Evolutionary conservation across 2,888 invertebrate species (phyloP).

Genomic region (Nipponacmea schrenckii): DNA sequence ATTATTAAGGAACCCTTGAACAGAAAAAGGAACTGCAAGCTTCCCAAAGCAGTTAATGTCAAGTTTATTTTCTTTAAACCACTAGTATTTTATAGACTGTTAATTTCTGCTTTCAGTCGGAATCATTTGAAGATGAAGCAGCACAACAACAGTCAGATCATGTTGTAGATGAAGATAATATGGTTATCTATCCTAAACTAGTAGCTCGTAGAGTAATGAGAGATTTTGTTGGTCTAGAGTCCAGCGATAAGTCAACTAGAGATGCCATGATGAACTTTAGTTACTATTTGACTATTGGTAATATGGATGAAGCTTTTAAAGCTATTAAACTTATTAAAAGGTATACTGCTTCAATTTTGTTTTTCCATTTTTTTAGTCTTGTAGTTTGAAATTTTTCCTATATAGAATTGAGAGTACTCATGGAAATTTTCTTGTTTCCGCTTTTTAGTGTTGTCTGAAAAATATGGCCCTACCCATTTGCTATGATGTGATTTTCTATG

Average conservation of each 20-base stretch:
- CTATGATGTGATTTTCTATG: too few species aligned
- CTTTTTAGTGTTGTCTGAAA: too few species aligned
- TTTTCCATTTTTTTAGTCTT: not conserved
- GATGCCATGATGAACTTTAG: conserved; percentile 88
- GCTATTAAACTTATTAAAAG: conserved; percentile 72
- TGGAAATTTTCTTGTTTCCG: too few species aligned
- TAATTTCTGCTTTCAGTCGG: conserved; percentile 30
- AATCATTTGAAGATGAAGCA: conserved; percentile 37
- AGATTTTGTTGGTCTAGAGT: conserved; percentile 83
- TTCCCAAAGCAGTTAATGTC: too few species aligned
- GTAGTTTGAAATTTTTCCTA: too few species aligned
- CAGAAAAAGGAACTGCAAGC: too few species aligned
- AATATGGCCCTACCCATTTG: too few species aligned
- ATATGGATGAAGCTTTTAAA: conserved; percentile 76
- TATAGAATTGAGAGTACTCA: not conserved
- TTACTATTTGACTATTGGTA: conserved; percentile 84
- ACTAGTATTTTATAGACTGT: not conserved
- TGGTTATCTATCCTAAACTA: conserved; percentile 45
- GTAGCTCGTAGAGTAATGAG: conserved; percentile 75
- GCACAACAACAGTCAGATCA: conserved; percentile 28
- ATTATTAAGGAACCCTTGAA: too few species aligned
- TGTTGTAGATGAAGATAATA: conserved; percentile 36
- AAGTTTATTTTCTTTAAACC: too few species aligned
- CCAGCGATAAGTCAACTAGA: conserved; percentile 78
- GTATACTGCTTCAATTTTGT: conserved; percentile 49